Evolutionary conservation across 2,113 vertebrate species (phyloP).

Genomic region (Mormyrus lacerda): DNA sequence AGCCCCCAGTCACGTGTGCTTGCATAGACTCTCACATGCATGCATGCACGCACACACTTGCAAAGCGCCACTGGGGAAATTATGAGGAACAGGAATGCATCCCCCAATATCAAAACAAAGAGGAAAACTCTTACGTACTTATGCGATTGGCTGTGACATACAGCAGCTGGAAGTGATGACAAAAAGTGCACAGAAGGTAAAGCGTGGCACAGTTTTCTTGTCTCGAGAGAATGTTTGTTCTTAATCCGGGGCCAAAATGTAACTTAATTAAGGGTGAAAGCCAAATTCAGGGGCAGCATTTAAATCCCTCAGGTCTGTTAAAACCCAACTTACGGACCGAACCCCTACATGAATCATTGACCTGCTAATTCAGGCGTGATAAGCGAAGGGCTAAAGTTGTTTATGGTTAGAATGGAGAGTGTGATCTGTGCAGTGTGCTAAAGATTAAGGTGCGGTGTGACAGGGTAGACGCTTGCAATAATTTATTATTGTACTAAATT

Average conservation of each 20-base stretch:
- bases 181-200: not conserved
- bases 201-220: not conserved
- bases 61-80: not conserved
- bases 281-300: not conserved
- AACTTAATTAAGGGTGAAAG: not conserved
- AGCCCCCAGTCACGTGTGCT: slow-evolving; percentile 57
- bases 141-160: not conserved
- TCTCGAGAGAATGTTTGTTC: not conserved
- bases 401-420: not conserved
- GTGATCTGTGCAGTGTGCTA: not conserved
- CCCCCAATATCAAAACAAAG: not conserved
- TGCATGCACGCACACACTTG: slow-evolving; percentile 15
- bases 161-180: not conserved
- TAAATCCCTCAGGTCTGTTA: not conserved
- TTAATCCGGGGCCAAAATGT: not conserved
- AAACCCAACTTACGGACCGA: not conserved
- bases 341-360: not conserved
- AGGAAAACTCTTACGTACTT: not conserved
- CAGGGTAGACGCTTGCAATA: not conserved
- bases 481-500: not conserved
- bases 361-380: too few relatives aligned
- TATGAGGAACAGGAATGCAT: not conserved
- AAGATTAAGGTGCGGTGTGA: not conserved
- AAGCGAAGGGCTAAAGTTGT: not conserved
- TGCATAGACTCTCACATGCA: slow-evolving; percentile 23